Conservation (phyloP, 2,113 vertebrate species). For the Trogon surrucura region DNA sequence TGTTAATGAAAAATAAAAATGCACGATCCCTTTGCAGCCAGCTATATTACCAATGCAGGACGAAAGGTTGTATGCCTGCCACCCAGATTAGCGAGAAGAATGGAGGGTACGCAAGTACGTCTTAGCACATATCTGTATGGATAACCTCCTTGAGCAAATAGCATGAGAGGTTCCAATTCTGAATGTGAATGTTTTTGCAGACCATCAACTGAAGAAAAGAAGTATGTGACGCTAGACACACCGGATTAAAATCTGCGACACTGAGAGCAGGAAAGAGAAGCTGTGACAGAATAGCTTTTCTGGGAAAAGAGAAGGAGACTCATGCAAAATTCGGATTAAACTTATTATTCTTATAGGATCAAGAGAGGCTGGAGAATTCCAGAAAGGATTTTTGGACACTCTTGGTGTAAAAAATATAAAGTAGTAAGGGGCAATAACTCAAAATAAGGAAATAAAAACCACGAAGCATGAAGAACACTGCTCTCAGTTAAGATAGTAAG, state of each 20-base stretch:
- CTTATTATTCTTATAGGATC: not conserved
- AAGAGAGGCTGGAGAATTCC: not conserved
- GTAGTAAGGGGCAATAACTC: not conserved
- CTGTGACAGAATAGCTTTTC: not conserved
- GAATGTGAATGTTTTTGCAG: not conserved
- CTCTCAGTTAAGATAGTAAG: not conserved
- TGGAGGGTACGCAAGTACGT: not conserved
- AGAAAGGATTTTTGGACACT: not conserved
- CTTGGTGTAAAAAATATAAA: not conserved
- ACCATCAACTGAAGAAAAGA: not conserved
- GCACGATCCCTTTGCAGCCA: not conserved
- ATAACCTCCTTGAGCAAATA: not conserved
- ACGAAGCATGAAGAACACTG: not conserved
- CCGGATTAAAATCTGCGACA: not conserved
- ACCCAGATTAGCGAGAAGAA: not conserved
- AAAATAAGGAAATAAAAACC: not conserved
- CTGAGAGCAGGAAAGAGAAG: not conserved
- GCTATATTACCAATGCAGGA: not conserved
- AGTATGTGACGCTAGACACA: not conserved
- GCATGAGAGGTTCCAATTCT: not conserved
- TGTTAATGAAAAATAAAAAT: not conserved
- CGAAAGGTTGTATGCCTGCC: not conserved
- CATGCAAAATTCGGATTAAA: not conserved
- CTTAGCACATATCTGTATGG: rapidly evolving
- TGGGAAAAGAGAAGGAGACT: not conserved